Percentiles rank a stretch among this genome's conserved stretches.
Conservation (phyloP, 1,140 invertebrate species). For the Drosophila funebris region DNA sequence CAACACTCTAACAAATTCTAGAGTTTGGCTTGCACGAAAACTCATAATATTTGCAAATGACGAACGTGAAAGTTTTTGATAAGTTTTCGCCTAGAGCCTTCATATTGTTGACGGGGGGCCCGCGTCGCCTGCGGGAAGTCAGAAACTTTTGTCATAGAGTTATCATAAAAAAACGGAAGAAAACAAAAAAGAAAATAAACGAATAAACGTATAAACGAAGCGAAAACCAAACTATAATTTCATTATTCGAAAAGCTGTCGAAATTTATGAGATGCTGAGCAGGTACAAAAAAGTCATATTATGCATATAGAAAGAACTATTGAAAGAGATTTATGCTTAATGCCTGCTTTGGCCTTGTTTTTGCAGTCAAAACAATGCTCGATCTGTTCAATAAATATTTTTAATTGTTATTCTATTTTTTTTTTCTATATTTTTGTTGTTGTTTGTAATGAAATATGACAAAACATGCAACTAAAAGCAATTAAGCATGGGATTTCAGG, state of each 20-base stretch:
- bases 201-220: background rate
- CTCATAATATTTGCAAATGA: constrained; percentile 82
- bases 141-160: constrained; percentile 37
- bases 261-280: constrained; percentile 56
- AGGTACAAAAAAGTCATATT: constrained; percentile 19
- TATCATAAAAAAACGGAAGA: constrained; percentile 29
- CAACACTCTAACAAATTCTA: constrained; percentile 44
- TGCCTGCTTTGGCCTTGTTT: constrained; percentile 15
- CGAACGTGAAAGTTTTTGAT: constrained; percentile 80
- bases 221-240: constrained; percentile 62
- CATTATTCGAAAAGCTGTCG: constrained; percentile 60
- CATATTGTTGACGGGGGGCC: background rate
- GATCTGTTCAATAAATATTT: constrained; percentile 20
- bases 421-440: no score
- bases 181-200: constrained; percentile 20
- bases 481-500: constrained; percentile 40
- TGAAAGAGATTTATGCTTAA: constrained; percentile 41
- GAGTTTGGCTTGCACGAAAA: constrained; percentile 55
- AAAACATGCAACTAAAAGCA: constrained; percentile 50
- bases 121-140: background rate
- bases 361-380: constrained; percentile 38
- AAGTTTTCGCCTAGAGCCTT: constrained; percentile 38
- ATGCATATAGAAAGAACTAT: constrained; percentile 24
- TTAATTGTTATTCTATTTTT: constrained; percentile 23
- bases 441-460: constrained; percentile 46